These are phyloP conservation scores for Helicoverpa assulta DNA, from an alignment of 2,888 invertebrate genomes.

Conservation along the genomic window DNA sequence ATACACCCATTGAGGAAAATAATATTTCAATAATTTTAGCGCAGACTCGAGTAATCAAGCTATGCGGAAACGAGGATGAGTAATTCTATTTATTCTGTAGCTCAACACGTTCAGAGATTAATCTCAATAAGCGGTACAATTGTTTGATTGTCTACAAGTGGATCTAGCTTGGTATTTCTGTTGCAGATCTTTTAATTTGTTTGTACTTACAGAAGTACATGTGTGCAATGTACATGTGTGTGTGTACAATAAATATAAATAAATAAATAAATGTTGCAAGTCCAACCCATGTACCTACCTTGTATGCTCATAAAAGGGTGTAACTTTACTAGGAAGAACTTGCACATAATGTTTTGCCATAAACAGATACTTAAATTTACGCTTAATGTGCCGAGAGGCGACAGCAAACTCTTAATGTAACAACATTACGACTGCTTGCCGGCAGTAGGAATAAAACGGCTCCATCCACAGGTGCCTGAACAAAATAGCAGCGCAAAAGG, in stretches of 20 bases:
- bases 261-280: no score
- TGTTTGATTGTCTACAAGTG: conserved; percentile 48
- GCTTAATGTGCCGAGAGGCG: conserved; percentile 22
- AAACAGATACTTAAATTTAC: conserved; percentile 43
- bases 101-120: conserved; percentile 41
- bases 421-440: conserved; percentile 23
- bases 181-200: conserved; percentile 15
- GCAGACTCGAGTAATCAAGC: conserved; percentile 15
- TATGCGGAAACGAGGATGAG: conserved; percentile 19
- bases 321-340: conserved; percentile 17
- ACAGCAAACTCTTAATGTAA: conserved; percentile 20
- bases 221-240: no score
- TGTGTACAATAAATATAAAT: no score
- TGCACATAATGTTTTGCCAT: conserved; percentile 13
- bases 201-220: neutral
- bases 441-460: conserved; percentile 32
- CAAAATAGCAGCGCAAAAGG: neutral
- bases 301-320: conserved; percentile 21
- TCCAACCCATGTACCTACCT: conserved; percentile 2
- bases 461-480: conserved; percentile 29
- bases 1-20: conserved; percentile 10
- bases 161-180: conserved; percentile 11
- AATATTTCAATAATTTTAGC: conserved; percentile 30
- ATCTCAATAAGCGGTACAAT: conserved; percentile 43
- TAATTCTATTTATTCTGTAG: conserved; percentile 36